Evolutionary conservation across 2,797 vertebrate species (phyloP).

Genomic region (Thamnophis elegans): DNA sequence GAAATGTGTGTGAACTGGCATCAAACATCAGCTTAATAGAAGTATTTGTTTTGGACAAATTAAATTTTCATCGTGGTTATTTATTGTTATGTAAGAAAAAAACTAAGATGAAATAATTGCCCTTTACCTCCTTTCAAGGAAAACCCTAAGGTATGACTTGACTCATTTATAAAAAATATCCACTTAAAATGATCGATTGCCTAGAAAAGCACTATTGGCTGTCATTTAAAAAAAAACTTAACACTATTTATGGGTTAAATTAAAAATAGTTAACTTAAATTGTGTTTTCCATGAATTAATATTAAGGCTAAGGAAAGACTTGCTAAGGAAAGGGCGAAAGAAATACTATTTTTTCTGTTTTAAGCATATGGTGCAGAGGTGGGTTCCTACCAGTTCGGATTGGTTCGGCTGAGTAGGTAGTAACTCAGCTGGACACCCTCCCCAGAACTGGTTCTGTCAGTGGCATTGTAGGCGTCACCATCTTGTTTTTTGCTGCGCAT

Average conservation of each 20-base stretch:
- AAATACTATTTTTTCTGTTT: background rate
- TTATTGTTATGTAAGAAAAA: slow-evolving; percentile 17
- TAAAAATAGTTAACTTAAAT: background rate
- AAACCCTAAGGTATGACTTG: background rate
- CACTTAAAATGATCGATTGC: slow-evolving; percentile 29
- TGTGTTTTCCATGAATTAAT: background rate
- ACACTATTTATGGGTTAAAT: background rate
- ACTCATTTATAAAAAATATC: slow-evolving; percentile 37
- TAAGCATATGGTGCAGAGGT: background rate
- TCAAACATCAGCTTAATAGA: slow-evolving; percentile 32
- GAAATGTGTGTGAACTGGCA: slow-evolving; percentile 47
- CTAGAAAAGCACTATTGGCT: slow-evolving; percentile 12
- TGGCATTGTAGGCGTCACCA: no score
- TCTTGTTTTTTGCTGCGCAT: no score
- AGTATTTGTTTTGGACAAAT: slow-evolving; percentile 18
- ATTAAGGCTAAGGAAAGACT: background rate
- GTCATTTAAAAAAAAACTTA: background rate
- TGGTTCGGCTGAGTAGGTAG: no score
- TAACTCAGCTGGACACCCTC: no score
- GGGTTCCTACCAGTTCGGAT: no score
- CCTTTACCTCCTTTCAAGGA: background rate
- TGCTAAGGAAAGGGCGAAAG: background rate
- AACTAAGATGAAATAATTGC: slow-evolving; percentile 20
- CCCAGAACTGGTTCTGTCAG: no score
- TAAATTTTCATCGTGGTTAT: slow-evolving; percentile 25